A percentile compares a stretch with the other conserved stretches of the same genome.
Evolutionary conservation across 2,113 vertebrate species (phyloP).

Genomic region (Colius striatus): DNA sequence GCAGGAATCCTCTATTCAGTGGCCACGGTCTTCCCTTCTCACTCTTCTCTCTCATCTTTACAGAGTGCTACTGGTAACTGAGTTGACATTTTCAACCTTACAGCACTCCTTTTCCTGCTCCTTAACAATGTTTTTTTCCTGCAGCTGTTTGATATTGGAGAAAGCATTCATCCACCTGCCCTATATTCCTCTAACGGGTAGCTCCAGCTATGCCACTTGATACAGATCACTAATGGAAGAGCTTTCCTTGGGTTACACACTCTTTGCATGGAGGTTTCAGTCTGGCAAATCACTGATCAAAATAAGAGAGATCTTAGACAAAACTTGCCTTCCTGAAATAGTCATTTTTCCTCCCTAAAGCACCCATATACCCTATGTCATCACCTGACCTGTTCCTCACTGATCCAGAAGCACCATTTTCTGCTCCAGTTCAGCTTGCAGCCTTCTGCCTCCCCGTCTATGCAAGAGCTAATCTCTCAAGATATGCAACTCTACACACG

Average conservation of each 20-base stretch:
- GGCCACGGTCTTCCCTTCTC: not conserved
- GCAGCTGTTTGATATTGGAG: not conserved
- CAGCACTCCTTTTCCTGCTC: not conserved
- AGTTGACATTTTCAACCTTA: not conserved
- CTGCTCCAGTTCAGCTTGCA: constrained; percentile 6
- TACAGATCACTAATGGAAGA: not conserved
- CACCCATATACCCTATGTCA: not conserved
- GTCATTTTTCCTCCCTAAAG: not conserved
- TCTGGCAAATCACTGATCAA: not conserved
- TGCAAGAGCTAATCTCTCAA: not conserved
- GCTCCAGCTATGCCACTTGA: not conserved
- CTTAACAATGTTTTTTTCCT: not conserved
- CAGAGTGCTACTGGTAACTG: not conserved
- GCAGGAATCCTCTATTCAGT: not conserved
- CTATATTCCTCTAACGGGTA: not conserved
- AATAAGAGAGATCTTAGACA: not conserved
- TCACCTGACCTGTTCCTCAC: not conserved
- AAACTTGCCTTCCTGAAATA: not conserved
- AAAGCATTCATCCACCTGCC: constrained; percentile 7
- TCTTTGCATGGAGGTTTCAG: not conserved
- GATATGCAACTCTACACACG: not conserved
- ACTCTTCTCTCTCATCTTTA: not conserved
- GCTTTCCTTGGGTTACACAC: not conserved
- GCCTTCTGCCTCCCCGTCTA: not conserved
- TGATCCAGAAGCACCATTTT: not conserved